A percentile compares a stretch with the other conserved stretches of the same genome.
These are phyloP conservation scores for Drosophila lacertosa DNA, from an alignment of 1,140 invertebrate species.

Conservation along the genomic window DNA sequence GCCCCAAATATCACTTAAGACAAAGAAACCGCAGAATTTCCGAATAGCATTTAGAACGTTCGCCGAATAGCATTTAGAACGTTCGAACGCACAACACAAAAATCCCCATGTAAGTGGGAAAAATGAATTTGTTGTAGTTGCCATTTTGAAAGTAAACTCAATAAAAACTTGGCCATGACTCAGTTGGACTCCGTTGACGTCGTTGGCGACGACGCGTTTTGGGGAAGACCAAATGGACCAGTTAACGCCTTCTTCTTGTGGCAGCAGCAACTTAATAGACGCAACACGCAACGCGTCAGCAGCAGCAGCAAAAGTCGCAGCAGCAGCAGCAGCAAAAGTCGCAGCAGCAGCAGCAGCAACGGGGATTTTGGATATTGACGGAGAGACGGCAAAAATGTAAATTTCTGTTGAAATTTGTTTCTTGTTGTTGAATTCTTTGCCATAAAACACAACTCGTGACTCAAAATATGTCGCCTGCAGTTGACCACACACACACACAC, in stretches of 20 bases:
- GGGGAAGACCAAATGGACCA: constrained; percentile 48
- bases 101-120: constrained; percentile 77
- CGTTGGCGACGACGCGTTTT: constrained; percentile 43
- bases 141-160: constrained; percentile 62
- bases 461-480: constrained; percentile 28
- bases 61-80: constrained; percentile 60
- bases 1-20: too few relatives aligned
- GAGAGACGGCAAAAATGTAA: neutral
- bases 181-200: constrained; percentile 46
- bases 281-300: neutral
- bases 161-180: constrained; percentile 56
- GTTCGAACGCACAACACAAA: constrained; percentile 44
- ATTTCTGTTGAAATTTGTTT: constrained; percentile 4
- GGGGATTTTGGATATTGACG: constrained; percentile 11
- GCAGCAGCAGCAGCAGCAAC: too few relatives aligned
- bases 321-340: too few relatives aligned
- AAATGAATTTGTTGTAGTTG: constrained; percentile 26
- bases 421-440: constrained; percentile 1
- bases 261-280: constrained; percentile 8
- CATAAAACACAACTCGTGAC: constrained; percentile 21
- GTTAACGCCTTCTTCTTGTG: neutral
- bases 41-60: constrained; percentile 58
- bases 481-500: too few relatives aligned
- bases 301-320: too few relatives aligned
- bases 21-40: constrained; percentile 68